Evolutionary conservation across 1,140 invertebrate genomes (phyloP), one percentile per base, ranked within the genome.

Genomic region (Caenorhabditis brenneri): DNA sequence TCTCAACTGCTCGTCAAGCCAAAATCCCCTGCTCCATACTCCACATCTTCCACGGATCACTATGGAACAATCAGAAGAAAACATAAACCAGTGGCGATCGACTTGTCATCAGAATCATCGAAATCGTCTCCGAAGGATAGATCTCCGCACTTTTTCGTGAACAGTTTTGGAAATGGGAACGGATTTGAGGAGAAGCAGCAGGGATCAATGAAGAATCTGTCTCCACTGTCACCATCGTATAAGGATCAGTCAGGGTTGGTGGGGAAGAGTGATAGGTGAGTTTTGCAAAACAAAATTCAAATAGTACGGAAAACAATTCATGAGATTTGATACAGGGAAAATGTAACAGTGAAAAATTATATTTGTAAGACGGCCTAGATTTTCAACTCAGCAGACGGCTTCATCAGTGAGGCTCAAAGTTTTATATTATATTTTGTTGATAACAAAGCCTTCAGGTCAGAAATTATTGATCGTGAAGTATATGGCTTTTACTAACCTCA

Each of bases 1-100:
- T 74, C 58, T 27, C 69, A 83, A 65, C 74, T 83, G 0, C 49
- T 83, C 1, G 36, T 74, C 33, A 83, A 83, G 48, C 48, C 82
- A 4, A 79, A 80, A 24, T 74, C 58, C 12, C 82, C 82, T 31
- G 42, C 69, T 5, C 82, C 82, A 1, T 83, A 83, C 33, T 79
- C 65, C 9, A 74, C 82, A 0, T 31, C 69, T 1, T 79, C 82
- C 2, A 36, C 39, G 22, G 82, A 83, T 49, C 82, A 83, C 33
- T 79, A 58, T 42, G 82, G 58, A 33, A 83, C 82, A 7, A 83
- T 83, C 39, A 39, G 79, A 80, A 80, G 51, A 27, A 80, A 58
- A 39, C 79, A 80, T 22, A 51, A 80, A 51, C 51, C 79, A 33
- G 48, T 55, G 65, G 65, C 65, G 1, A 42, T 74, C 24, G 65